A percentile compares a stretch with the other conserved stretches of the same genome.
Conservation (phyloP, 1,140 invertebrate species). For the Philopotamus ludificatus region DNA sequence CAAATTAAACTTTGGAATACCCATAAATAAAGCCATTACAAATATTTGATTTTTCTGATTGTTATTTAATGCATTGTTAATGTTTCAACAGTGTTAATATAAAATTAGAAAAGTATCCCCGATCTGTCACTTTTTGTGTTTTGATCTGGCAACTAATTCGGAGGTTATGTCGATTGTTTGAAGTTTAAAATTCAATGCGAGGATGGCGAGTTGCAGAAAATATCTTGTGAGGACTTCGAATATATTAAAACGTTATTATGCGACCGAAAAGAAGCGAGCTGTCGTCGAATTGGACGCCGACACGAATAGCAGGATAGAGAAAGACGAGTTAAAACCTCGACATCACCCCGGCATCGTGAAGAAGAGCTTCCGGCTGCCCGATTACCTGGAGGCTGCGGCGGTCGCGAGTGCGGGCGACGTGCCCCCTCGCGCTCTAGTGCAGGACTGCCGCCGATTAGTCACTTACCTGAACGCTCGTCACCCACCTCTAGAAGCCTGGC, state of each 20-base stretch:
- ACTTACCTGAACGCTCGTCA: constrained; percentile 62
- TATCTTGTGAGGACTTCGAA: neutral
- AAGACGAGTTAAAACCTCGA: constrained; percentile 61
- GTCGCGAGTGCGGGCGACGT: constrained; percentile 57
- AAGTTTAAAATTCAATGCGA: neutral
- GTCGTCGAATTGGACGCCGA: constrained; percentile 22
- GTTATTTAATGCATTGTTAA: no score
- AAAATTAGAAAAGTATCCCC: no score
- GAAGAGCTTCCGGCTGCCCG: constrained; percentile 56
- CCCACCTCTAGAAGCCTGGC: constrained; percentile 60
- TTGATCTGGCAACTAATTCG: neutral
- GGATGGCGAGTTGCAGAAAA: neutral
- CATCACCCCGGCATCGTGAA: constrained; percentile 67
- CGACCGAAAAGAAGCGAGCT: constrained; percentile 17
- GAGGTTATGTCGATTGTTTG: neutral
- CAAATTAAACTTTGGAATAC: no score
- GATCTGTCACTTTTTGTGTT: no score
- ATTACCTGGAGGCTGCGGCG: constrained; percentile 59
- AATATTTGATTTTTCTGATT: no score
- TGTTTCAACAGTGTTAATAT: no score
- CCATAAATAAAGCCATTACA: no score
- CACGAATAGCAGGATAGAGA: constrained; percentile 56
- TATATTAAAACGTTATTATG: constrained; percentile 18
- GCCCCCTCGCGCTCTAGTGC: constrained; percentile 54
- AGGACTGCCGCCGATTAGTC: constrained; percentile 57